Evolutionary conservation across 2,888 invertebrate species (phyloP).

Genomic region (Dicranocentrus wangi): DNA sequence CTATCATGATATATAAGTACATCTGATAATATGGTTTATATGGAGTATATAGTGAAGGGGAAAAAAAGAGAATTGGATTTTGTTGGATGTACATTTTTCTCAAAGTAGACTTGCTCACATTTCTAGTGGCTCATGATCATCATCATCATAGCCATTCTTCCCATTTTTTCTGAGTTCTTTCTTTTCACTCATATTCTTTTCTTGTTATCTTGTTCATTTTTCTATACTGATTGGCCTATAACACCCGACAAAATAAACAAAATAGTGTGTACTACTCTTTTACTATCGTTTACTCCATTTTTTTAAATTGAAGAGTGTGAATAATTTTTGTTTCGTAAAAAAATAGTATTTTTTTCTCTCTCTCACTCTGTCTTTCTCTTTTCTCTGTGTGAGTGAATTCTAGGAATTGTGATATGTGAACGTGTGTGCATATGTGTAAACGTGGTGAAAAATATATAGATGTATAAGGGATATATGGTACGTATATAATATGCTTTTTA

Average conservation of each 20-base stretch:
- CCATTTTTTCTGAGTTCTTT: conserved; percentile 29
- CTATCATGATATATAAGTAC: too few species aligned
- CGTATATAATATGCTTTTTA: conserved; percentile 22
- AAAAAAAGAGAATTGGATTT: conserved; percentile 4
- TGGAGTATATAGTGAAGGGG: background rate
- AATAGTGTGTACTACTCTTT: background rate
- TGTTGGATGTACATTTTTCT: conserved; percentile 1
- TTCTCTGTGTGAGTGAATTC: background rate
- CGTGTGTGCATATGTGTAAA: conserved; percentile 1
- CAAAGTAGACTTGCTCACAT: conserved; percentile 16
- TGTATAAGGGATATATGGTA: too few species aligned
- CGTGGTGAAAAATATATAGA: too few species aligned
- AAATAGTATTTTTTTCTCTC: background rate
- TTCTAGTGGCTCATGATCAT: conserved; percentile 49
- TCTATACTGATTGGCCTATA: conserved; percentile 4
- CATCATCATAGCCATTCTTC: conserved; percentile 43
- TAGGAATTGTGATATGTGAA: background rate
- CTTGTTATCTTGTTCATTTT: conserved; percentile 18
- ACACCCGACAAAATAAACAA: background rate
- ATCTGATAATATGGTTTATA: too few species aligned
- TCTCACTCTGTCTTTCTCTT: background rate
- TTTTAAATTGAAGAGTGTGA: conserved; percentile 19
- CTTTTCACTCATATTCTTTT: conserved; percentile 7
- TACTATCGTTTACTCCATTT: conserved; percentile 10
- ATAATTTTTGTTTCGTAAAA: background rate